Evolutionary conservation across 2,797 vertebrate genomes (phyloP), one percentile per base, ranked within the genome.

Genomic region (Chaetodon trifasciatus): DNA sequence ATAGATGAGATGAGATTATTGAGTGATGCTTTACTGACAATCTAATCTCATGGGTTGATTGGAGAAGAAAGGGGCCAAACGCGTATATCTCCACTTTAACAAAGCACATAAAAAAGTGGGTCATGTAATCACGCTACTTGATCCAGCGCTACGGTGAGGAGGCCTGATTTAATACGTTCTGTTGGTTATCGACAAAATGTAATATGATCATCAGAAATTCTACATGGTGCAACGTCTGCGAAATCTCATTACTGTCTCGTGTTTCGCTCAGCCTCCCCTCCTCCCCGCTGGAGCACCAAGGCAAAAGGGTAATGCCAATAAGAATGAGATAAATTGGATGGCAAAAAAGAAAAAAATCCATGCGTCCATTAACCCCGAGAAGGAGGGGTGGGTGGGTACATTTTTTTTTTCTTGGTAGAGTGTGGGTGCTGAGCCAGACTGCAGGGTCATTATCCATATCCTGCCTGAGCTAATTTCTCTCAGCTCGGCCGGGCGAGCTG

Each of bases 131-230:
- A 68, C 57, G 64, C 78, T 75, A 83, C 76, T 88, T 75, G 55
- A 88, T 86, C 89, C 84, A 66, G 44, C 1, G 79, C 78, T 46
- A 42, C 74, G 32, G 64, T 8, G 19, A 75, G 71, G 46, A 79
- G 61, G 73, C 81, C 71, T 70, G 81, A 93, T 90, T 88, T 89
- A 93, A 91, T 91, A 88, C 71, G 9, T 90, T 89, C 87, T 90
- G 81, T 67, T 79, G 82, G 84, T 85, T 92, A 95, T 95, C 79
- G 93, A 93, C 92, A 37, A 80, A 88, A 77, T 75, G 92, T 86
- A 93, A 94, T 86, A 86, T 64, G 93, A 94, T 93, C 92, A 87
- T 93, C 89, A 92, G 82, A 93, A 91, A 92, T 92, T 91, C 88
- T 87, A 90, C 89, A 91, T 84, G 88, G 52, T 88, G 90, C 88